Evolutionary conservation across 2,797 vertebrate genomes (phyloP), one percentile per base, ranked within the genome.

Genomic region (Pseudotriccus pelzelni): DNA sequence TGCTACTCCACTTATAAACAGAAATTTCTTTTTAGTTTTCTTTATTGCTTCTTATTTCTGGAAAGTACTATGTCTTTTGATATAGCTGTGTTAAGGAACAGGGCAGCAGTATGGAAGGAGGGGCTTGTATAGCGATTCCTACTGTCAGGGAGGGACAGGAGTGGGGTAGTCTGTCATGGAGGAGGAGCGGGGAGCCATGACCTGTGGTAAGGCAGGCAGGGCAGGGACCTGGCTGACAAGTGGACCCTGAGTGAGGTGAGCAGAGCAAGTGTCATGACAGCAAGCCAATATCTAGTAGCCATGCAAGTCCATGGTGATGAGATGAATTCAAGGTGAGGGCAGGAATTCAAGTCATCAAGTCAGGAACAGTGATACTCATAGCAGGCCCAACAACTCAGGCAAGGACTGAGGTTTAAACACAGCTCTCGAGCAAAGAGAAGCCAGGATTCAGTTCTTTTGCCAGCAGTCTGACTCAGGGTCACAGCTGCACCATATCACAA

Each of bases 241-340:
- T 0, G 0, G 58, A 37, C 7, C 8, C 34, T 10, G 13, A 41
- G 10, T 14, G 37, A 81, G 10, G 7, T 2, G 5, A 58, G 16
- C 41, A 72, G 28, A 56, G 15, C 17, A 36, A 75, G 34, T 11
- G 27, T 28, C 53, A 13, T 4, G 24, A 34, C 32, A 50, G 23
- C 39, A 49, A 72, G 3, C 11, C 44, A 22, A 22, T 7, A 36
- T 19, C 37, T 27, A 39, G 37, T 36, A 84, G 16, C 15, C 24
- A 78, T 41, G 10, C 3, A 46, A 64, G 34, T 14, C 62, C 41
- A 23, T 2, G 1, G 5, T 16, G 24, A 59, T n/a, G 19, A 70
- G 28, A 15, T 0, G 0, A 39, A 52, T 22, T 30, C n/a, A 72
- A 19, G 8, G 2, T 7, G 37, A 80, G 28, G 18, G 21, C 28